Evolutionary conservation across 2,797 vertebrate species (phyloP).

Genomic region (Sus cebifrons): DNA sequence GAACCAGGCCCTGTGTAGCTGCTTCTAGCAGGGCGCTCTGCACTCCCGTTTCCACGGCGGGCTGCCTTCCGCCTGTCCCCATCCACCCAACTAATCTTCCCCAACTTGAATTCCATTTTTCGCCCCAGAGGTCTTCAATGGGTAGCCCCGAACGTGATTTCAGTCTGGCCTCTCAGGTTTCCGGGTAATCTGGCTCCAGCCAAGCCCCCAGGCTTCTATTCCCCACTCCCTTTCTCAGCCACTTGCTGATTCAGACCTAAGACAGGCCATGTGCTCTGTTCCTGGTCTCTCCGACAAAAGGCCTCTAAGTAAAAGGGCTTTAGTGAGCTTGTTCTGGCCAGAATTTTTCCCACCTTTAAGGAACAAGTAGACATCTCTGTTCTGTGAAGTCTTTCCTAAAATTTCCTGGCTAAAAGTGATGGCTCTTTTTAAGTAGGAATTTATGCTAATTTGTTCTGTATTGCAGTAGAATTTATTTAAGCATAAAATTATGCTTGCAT

Average conservation of each 20-base stretch:
- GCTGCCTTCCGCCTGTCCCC: neutral
- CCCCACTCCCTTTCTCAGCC: neutral
- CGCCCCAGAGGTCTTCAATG: neutral
- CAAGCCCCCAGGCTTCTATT: neutral
- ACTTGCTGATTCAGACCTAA: neutral
- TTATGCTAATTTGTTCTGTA: neutral
- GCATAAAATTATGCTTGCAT: neutral
- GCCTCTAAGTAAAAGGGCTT: neutral
- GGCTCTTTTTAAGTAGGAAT: conserved; percentile 45
- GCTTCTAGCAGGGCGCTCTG: neutral
- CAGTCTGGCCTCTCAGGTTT: conserved; percentile 15
- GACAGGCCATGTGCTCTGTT: conserved; percentile 23
- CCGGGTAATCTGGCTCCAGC: neutral
- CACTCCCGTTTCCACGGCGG: neutral
- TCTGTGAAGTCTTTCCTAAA: neutral
- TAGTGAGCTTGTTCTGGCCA: neutral
- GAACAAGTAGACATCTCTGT: neutral
- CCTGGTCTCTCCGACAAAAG: conserved; percentile 29
- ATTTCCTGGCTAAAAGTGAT: neutral
- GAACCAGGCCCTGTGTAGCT: neutral
- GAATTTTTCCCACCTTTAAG: neutral
- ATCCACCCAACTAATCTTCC: neutral
- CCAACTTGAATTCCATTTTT: neutral
- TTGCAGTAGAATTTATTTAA: neutral
- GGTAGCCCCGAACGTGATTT: neutral